These are phyloP conservation scores for Chaenogobius annularis DNA, from an alignment of 2,113 vertebrate genomes.

Conservation along the genomic window DNA sequence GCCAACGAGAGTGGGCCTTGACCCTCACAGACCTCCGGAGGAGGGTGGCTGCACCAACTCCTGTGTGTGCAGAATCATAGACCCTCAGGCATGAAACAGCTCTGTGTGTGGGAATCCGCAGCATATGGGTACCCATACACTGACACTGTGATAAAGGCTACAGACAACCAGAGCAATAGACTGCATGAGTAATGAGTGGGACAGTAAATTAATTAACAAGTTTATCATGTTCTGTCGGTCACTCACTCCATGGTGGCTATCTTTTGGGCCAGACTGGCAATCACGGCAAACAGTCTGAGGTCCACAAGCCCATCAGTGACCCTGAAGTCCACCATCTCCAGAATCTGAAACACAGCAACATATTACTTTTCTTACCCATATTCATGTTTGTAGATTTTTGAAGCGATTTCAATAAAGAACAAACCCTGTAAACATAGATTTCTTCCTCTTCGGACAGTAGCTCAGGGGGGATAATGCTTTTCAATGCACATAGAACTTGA, in stretches of 20 bases:
- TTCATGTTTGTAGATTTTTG: neutral
- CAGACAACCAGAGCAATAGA: conserved; percentile 46
- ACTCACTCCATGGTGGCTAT: conserved; percentile 90
- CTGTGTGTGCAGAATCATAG: conserved; percentile 57
- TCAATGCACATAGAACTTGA: conserved; percentile 74
- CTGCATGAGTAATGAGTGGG: neutral
- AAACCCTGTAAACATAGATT: conserved; percentile 78
- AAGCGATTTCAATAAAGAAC: neutral
- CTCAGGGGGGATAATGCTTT: conserved; percentile 71
- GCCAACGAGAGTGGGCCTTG: conserved; percentile 66
- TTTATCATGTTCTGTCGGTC: conserved; percentile 37
- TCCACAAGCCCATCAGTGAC: conserved; percentile 94
- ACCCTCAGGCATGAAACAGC: conserved; percentile 47
- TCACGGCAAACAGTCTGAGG: conserved; percentile 88
- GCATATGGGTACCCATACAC: conserved; percentile 65
- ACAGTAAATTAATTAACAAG: neutral
- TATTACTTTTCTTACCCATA: neutral
- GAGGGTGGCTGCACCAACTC: conserved; percentile 58
- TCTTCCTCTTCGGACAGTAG: conserved; percentile 79
- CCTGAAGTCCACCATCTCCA: conserved; percentile 91
- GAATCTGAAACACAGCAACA: conserved; percentile 76
- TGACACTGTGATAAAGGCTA: conserved; percentile 32
- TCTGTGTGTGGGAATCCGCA: conserved; percentile 78
- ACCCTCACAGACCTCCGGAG: conserved; percentile 67
- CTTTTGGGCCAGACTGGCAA: conserved; percentile 90